Base-by-base conservation (phyloP, 2,113 vertebrate species). In the Poicephalus meyeri region DNA sequence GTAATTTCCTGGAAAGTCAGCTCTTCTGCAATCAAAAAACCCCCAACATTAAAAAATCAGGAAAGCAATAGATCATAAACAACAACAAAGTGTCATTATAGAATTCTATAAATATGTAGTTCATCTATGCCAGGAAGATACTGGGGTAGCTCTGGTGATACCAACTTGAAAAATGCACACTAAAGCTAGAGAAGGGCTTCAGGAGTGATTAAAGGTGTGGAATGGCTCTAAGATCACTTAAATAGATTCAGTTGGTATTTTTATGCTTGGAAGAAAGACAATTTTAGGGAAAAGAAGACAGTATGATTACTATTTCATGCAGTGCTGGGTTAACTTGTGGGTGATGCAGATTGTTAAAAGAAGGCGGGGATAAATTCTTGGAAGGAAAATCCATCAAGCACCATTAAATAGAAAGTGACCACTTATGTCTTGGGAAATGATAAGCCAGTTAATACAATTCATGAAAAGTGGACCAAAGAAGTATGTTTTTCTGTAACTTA, bases 351-450 rank as follows among this genome's bases (percentile, higher is more conserved):
- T 29, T 33, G 58, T 12, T 29, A 20, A 58, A 16, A 50, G 35
- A 64, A 35, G 35, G 33, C 25, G 1, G 1, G 35, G 44, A 5
- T 60, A 37, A 55, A 10, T 60, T 64, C 29, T 58, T 25, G 41
- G 50, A 41, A 52, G 16, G 37, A 56, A 79, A 37, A 31, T 71
- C 21, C n/a, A 16, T 41, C 13, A 26, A 28, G 60, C 78, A 6
- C 20, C 52, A 20, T 23, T 17, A 5, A 10, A 37, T 35, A 77
- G 47, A 44, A 41, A 15, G 44, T 29, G 55, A 24, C 61, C 2
- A 0, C 16, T n/a, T 74, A 13, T 41, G 37, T 25, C 55, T 68
- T 9, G 0, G 35, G 69, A 28, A 44, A 21, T 0, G 0, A 3
- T 24, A 35, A 25, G 29, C 35, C n/a, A 4, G 69, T 50, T 7